Evolutionary conservation across 2,113 vertebrate genomes (phyloP).

Genomic region (Saguinus midas): DNA sequence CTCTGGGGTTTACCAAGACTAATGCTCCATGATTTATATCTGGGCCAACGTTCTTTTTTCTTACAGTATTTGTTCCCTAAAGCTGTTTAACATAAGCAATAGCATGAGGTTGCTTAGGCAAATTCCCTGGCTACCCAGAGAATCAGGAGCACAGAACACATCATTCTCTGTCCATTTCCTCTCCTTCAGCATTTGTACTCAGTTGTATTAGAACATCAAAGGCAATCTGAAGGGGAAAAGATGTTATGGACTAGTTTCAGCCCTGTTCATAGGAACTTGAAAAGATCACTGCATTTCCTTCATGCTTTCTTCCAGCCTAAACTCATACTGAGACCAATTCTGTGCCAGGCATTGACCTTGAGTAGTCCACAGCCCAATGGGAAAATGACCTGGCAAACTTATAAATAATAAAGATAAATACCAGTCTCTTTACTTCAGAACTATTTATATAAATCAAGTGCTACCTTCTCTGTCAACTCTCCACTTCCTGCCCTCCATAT

Average conservation of each 20-base stretch:
- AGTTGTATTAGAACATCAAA: background rate
- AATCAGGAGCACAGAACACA: background rate
- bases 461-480: background rate
- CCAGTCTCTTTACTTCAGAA: background rate
- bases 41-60: background rate
- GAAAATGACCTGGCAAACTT: background rate
- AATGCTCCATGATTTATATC: background rate
- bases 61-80: background rate
- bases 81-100: background rate
- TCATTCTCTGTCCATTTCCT: background rate
- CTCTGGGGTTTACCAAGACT: background rate
- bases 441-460: background rate
- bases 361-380: background rate
- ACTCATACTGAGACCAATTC: background rate
- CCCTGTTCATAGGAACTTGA: background rate
- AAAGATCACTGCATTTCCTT: background rate
- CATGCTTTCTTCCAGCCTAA: background rate
- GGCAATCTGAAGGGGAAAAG: background rate
- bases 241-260: background rate
- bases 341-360: background rate
- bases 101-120: background rate
- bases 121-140: background rate
- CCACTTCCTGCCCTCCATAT: background rate
- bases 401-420: background rate
- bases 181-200: background rate